These are phyloP conservation scores for Drosophila buzzatii DNA, from an alignment of 2,888 invertebrate species.

Conservation along the genomic window DNA sequence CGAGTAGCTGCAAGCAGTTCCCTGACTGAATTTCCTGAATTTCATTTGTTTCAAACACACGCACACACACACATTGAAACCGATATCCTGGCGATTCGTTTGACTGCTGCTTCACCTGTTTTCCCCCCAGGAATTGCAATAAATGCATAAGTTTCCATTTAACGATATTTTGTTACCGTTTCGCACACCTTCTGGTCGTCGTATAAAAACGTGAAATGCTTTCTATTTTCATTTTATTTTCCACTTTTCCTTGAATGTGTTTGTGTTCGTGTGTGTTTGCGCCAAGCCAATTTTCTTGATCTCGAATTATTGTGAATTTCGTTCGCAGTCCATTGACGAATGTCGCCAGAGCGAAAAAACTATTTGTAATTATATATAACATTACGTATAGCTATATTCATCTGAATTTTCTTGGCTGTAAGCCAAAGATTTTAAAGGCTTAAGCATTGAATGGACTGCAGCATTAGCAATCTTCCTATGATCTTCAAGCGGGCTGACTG, in stretches of 20 bases:
- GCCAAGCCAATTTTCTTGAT: conserved; percentile 31
- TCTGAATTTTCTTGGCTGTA: conserved; percentile 4
- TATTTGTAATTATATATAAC: neutral
- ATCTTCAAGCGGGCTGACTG: neutral
- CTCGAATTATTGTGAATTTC: conserved; percentile 15
- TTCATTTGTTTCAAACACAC: conserved; percentile 48
- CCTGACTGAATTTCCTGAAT: conserved; percentile 55
- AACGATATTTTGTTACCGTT: conserved; percentile 75
- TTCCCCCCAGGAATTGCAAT: conserved; percentile 52
- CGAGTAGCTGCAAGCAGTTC: conserved; percentile 10
- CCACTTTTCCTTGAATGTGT: neutral
- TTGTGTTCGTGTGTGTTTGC: conserved; percentile 2
- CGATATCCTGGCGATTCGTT: conserved; percentile 49
- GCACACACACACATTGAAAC: conserved; percentile 13
- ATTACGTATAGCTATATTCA: neutral
- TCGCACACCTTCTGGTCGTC: conserved; percentile 58
- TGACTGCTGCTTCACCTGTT: conserved; percentile 15
- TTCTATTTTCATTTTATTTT: conserved; percentile 42
- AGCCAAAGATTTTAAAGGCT: neutral
- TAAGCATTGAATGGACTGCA: neutral
- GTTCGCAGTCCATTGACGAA: conserved; percentile 3
- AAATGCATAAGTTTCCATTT: conserved; percentile 79
- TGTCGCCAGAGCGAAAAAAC: neutral
- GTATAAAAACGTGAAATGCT: conserved; percentile 46
- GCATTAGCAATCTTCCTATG: neutral